Percentiles rank a stretch among this genome's conserved stretches.
Conservation (phyloP, 2,797 vertebrate genomes). For the Orestias chungarensis region DNA sequence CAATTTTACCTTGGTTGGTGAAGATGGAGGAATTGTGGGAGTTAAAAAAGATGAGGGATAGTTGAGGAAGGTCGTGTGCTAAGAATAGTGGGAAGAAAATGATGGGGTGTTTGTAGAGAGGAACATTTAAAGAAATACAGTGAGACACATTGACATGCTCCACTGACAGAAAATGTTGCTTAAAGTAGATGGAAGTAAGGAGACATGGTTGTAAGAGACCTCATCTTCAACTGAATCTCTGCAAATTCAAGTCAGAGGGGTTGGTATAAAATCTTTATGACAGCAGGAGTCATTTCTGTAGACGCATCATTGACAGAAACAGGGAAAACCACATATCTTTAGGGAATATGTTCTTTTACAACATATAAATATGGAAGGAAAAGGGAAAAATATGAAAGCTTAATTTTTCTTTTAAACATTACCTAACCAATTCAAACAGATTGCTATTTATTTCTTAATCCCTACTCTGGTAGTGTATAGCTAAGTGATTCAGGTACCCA, state of each 20-base stretch:
- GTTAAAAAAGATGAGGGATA: conserved; percentile 38
- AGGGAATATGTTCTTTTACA: conserved; percentile 4
- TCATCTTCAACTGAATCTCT: conserved; percentile 24
- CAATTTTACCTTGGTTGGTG: conserved; percentile 43
- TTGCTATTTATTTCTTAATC: conserved; percentile 35
- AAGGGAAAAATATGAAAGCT: not conserved
- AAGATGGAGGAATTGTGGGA: conserved; percentile 35
- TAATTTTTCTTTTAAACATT: conserved; percentile 10
- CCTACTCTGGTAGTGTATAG: conserved; percentile 18
- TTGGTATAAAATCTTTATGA: conserved; percentile 27
- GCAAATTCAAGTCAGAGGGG: conserved; percentile 32
- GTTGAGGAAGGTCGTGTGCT: conserved; percentile 19
- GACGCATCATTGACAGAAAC: conserved; percentile 27
- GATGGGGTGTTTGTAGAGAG: conserved; percentile 11
- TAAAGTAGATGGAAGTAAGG: conserved; percentile 14
- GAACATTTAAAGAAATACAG: conserved; percentile 36
- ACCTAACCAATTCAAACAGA: conserved; percentile 23
- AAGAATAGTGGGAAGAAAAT: conserved; percentile 36
- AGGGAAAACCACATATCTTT: conserved; percentile 10
- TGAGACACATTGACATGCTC: conserved; percentile 41
- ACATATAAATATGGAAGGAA: conserved; percentile 1
- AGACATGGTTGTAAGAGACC: conserved; percentile 15
- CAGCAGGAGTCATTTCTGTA: conserved; percentile 30
- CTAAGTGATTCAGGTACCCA: conserved; percentile 34
- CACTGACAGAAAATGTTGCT: conserved; percentile 28